Evolutionary conservation across 2,797 vertebrate genomes (phyloP).

Genomic region (Scolopax rusticola): DNA sequence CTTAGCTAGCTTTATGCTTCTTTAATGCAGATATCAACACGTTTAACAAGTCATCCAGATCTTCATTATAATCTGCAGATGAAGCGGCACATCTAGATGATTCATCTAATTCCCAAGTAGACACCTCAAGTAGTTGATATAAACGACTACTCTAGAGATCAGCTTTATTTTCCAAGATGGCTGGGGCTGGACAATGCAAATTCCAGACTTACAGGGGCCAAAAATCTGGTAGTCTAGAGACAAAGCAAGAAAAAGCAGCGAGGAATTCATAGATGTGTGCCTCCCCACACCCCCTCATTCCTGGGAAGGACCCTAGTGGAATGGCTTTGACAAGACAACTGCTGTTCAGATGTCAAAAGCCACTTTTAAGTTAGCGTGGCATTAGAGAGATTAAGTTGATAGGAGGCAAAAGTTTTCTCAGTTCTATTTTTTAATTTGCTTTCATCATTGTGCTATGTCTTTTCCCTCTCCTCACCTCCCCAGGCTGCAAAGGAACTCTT

Average conservation of each 20-base stretch:
- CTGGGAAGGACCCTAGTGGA: background rate
- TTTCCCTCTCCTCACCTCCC: background rate
- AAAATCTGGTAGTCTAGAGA: background rate
- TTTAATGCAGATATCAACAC: background rate
- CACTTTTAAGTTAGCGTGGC: too few relatives aligned
- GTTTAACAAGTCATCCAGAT: background rate
- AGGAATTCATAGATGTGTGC: fast-evolving
- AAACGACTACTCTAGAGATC: background rate
- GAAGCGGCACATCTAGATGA: background rate
- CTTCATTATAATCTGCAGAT: background rate
- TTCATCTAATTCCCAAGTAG: background rate
- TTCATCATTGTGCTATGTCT: too few relatives aligned
- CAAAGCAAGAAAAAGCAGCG: background rate
- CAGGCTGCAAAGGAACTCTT: background rate
- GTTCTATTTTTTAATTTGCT: background rate
- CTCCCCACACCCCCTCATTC: fast-evolving
- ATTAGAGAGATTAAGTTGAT: background rate
- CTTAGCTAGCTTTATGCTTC: background rate
- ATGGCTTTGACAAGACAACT: fast-evolving
- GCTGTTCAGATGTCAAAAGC: background rate
- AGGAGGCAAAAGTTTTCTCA: background rate
- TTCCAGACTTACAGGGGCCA: background rate
- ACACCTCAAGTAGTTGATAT: background rate
- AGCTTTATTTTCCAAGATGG: background rate
- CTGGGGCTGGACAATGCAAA: background rate